phyloP scores from a whole-genome alignment of 1,140 invertebrate species.

The Andricus grossulariae region DNA sequence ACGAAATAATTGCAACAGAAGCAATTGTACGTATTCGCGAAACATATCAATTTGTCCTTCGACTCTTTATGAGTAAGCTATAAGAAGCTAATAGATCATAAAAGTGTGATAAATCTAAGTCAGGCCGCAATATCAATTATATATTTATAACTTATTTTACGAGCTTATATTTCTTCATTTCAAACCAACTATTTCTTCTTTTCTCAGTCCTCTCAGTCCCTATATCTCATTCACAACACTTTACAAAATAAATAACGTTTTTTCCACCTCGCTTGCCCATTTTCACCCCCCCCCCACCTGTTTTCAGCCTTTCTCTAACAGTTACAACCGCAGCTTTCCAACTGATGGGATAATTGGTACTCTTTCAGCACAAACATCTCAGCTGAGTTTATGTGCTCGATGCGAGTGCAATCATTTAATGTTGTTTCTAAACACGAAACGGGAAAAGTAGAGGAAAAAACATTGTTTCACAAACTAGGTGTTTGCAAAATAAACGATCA shows the following conservation, averaged over 20 bases:
- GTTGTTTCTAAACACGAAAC: not conserved
- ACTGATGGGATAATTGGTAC: constrained; percentile 46
- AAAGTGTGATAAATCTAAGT: too few species aligned
- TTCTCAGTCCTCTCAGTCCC: not conserved
- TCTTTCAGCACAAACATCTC: constrained; percentile 47
- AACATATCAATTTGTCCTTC: too few species aligned
- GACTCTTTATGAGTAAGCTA: too few species aligned
- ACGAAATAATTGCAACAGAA: too few species aligned
- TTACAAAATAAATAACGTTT: constrained; percentile 2
- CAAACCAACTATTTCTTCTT: too few species aligned
- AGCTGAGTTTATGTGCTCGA: not conserved
- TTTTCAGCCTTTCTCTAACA: not conserved
- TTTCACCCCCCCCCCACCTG: not conserved
- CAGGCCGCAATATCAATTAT: too few species aligned
- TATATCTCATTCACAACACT: not conserved
- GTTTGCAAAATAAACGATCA: constrained; percentile 4
- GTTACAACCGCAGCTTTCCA: constrained; percentile 36
- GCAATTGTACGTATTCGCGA: too few species aligned
- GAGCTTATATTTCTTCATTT: too few species aligned
- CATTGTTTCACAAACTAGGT: not conserved
- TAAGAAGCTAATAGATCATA: too few species aligned
- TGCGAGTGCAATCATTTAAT: not conserved
- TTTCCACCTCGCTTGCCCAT: not conserved
- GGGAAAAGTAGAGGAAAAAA: not conserved
- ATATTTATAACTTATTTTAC: too few species aligned